phyloP scores from a whole-genome alignment of 1,140 invertebrate species.

The Brachionus asplanchnoidis region DNA sequence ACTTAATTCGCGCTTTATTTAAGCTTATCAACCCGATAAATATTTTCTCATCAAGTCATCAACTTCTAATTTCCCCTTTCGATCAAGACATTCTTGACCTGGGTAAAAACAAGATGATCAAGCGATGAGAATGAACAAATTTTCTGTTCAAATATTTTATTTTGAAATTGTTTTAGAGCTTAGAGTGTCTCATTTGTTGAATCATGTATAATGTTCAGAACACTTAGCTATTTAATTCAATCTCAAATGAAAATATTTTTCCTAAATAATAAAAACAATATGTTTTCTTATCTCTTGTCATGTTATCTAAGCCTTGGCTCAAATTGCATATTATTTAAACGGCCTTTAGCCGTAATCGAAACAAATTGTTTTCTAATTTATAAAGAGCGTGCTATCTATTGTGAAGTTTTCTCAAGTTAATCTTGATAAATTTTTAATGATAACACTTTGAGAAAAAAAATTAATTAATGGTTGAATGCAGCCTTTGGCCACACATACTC shows the following conservation, averaged over 20 bases:
- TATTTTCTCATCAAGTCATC: too few species aligned
- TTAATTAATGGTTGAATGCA: background rate
- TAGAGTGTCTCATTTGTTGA: background rate
- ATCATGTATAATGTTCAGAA: background rate
- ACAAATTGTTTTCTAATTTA: background rate
- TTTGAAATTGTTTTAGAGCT: background rate
- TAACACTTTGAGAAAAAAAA: background rate
- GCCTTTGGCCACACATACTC: background rate
- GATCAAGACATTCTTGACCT: background rate
- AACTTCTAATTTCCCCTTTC: background rate
- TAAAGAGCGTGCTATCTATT: background rate
- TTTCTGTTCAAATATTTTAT: background rate
- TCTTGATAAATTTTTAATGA: background rate
- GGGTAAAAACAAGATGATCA: background rate
- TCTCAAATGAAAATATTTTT: background rate
- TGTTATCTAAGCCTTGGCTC: background rate
- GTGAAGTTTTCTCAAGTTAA: background rate
- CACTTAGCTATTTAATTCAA: background rate
- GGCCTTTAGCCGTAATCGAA: background rate
- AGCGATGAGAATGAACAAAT: background rate
- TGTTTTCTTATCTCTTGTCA: slow-evolving; percentile 8
- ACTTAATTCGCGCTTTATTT: too few species aligned
- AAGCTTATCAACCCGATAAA: too few species aligned
- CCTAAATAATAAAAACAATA: slow-evolving; percentile 1
- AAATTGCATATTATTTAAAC: background rate